Evolutionary conservation across 2,888 invertebrate species (phyloP), one percentile per base, ranked within the genome.

Genomic region (Drosophila lutescens): DNA sequence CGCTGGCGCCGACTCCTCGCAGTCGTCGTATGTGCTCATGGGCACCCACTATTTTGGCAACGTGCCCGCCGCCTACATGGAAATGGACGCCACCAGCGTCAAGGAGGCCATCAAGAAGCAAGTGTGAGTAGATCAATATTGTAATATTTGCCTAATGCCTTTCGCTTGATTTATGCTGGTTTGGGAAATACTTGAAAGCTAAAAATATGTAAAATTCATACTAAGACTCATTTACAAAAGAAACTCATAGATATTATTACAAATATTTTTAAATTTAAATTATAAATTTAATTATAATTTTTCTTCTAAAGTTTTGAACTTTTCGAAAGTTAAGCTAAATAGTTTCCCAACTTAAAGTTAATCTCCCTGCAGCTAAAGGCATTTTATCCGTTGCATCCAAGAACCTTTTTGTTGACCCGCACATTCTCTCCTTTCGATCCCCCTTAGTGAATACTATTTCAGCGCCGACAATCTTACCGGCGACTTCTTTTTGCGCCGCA

Each of bases 391-490:
- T 13, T 40, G 4, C 6, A 13, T 36, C 10, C 20, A 6, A 0
- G 1, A 59, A 57, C 30, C 15, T 4, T 8, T 15, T 23, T 23
- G n/a, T 32, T 62, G 38, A 62, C 59, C 47, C 41, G n/a, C 4
- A 1, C 15, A 13, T 17, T 50, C 9, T 50, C 17, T 32, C n/a
- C 41, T 44, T 8, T 59, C 30, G 32, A 23, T n/a, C 32, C 26
- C 49, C 6, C 13, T 23, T 94, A 99, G 99, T 91, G 99, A 99
- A 93, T 99, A 99, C 93, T 99, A 99, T 94, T 99, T 99, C 93
- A 98, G 98, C 86, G 96, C 96, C 78, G 98, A 98, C 90, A 99
- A 99, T 93, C 93, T 99, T 62, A 95, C 96, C 83, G 95, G 97
- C 86, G 99, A 99, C 91, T 98, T 99, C 93, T 99, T 98, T 94